Evolutionary conservation across 2,888 invertebrate species (phyloP), one percentile per base, ranked within the genome.

Genomic region (Diaphora mendica): DNA sequence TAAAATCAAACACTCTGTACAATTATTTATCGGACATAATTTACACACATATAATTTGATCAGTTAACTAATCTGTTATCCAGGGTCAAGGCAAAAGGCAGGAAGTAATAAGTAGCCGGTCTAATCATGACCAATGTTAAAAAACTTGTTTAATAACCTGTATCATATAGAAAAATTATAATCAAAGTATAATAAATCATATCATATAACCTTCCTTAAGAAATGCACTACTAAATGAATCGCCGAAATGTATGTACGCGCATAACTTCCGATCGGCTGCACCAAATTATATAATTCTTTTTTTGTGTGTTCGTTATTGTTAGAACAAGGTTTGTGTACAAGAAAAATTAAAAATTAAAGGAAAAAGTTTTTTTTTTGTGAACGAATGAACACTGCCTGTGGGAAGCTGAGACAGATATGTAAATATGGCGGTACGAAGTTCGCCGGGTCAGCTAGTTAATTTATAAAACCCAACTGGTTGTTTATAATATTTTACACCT

Each of bases 1-100:
- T n/a, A n/a, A n/a, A n/a, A n/a, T n/a, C 11, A n/a, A 26, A 42
- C 42, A 30, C 30, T 44, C 44, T 42, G 42, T n/a, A 30, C 42
- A 30, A 30, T 30, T 26, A 59, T 33, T 26, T n/a, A n/a, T n/a
- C 26, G 15, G 59, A 59, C 13, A 59, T 2, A 26, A 26, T 15
- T 26, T 59, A 26, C n/a, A 44, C 42, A 66, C 20, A n/a, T 66
- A 39, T n/a, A 66, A 66, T 66, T 42, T 66, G 42, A 66, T 66
- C 66, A 44, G 66, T 30, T 9, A 44, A 30, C 44, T 67, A 44
- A 67, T 44, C 26, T 8, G 66, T 26, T 67, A 20, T 13, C 44
- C 66, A 67, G 30, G 66, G 66, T 30, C 44, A 42, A 8, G 17
- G 17, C 15, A 44, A 55, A 67, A 17, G 30, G 1, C 26, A 26